Evolutionary conservation across 2,797 vertebrate species (phyloP).

Genomic region (Coregonus sp.): DNA sequence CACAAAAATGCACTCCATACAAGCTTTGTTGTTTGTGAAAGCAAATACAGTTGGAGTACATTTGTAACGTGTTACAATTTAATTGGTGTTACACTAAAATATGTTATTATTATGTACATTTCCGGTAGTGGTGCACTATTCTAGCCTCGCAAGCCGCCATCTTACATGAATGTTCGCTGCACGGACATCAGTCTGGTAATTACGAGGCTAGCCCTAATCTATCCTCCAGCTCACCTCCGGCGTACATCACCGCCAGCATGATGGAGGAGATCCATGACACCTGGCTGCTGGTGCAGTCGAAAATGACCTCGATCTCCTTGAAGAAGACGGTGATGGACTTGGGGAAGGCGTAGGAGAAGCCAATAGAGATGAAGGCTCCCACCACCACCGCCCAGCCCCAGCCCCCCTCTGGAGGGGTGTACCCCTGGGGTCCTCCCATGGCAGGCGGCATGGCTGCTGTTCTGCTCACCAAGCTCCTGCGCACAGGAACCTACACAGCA

Average conservation of each 20-base stretch:
- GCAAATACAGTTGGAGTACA: not conserved
- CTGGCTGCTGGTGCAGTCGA: conserved; percentile 88
- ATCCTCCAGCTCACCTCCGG: conserved; percentile 82
- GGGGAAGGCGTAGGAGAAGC: conserved; percentile 95
- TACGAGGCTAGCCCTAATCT: too few species aligned
- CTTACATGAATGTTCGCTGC: too few species aligned
- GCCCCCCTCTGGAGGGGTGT: conserved; percentile 93
- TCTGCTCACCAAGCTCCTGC: conserved; percentile 13
- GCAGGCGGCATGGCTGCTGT: conserved; percentile 82
- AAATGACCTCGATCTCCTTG: conserved; percentile 96
- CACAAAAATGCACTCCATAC: not conserved
- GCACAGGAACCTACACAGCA: conserved; percentile 13
- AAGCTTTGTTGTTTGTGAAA: not conserved
- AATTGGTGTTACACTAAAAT: not conserved
- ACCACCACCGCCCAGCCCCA: conserved; percentile 95
- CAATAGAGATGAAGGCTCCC: conserved; percentile 95
- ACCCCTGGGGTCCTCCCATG: conserved; percentile 88
- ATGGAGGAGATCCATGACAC: conserved; percentile 99
- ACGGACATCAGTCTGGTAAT: too few species aligned
- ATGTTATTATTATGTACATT: not conserved
- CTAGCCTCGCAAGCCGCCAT: too few species aligned
- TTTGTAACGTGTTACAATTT: not conserved
- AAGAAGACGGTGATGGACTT: conserved; percentile 99
- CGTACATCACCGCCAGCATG: conserved; percentile 96
- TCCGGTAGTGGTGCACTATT: too few species aligned